Evolutionary conservation across 2,797 vertebrate species (phyloP).

Genomic region (Taenioides sp.): DNA sequence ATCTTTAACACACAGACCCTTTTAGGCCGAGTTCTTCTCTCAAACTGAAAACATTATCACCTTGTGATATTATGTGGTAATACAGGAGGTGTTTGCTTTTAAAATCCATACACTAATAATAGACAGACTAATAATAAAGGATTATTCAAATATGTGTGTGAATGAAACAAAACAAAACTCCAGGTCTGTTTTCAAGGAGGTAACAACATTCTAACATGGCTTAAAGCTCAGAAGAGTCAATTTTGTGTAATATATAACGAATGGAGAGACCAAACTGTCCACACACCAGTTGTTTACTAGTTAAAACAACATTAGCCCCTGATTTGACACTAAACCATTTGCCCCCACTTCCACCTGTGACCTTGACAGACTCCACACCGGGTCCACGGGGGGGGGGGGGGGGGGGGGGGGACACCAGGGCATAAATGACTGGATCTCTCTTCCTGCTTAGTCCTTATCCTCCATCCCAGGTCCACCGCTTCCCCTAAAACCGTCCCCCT

Average conservation of each 20-base stretch:
- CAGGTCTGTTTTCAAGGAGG: no score
- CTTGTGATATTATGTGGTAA: no score
- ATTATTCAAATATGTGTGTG: no score
- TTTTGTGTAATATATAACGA: neutral
- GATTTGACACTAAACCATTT: constrained; percentile 22
- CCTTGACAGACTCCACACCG: constrained; percentile 38
- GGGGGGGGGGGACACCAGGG: constrained; percentile 37
- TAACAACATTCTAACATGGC: no score
- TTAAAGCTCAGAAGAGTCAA: no score
- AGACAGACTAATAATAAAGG: no score
- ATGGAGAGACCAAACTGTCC: neutral
- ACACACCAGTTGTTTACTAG: neutral
- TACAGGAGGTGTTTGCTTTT: no score
- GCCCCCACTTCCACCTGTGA: constrained; percentile 34
- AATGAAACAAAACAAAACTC: no score
- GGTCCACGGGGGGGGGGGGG: constrained; percentile 17
- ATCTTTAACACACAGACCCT: no score
- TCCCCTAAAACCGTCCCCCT: constrained; percentile 64
- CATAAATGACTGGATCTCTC: constrained; percentile 57
- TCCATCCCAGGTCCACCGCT: constrained; percentile 58
- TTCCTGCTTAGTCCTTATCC: constrained; percentile 75
- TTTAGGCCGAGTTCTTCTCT: no score
- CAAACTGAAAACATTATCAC: no score
- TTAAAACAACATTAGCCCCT: neutral
- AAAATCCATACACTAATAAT: no score